Base-by-base conservation (phyloP, 2,113 vertebrate genomes). In the Lamprotornis superbus region DNA sequence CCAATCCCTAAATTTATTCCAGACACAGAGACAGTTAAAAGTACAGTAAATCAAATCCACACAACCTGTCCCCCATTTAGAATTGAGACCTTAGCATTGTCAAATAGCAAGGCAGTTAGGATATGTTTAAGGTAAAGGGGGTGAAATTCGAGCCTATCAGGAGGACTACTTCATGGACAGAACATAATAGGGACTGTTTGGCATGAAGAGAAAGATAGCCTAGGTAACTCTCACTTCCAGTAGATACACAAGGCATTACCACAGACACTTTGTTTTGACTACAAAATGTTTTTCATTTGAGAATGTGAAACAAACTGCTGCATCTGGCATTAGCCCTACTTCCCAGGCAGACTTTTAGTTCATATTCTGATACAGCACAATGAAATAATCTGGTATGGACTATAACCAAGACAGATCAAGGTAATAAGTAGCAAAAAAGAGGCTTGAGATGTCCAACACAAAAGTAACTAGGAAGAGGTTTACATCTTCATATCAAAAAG, bases 1-100 rank as follows among this genome's bases (percentile, higher is more conserved):
- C 12, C 1, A 1, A 52, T 39, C 18, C 10, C 30, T n/a, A 17
- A 5, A 4, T n/a, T 68, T 68, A 98, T 97, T 76, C 98, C 98
- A 42, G 98, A 96, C 46, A 98, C 97, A 33, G 98, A 98, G 53
- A 98, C 97, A 1, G 98, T 98, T 97, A 98, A 95, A 78, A 95
- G 97, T 98, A 55, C 98, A 77, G n/a, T 6, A 85, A 74, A 50
- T 18, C 46, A 80, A 61, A 57, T 3, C 20, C 4, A 22, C 4
- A 20, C 1, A 1, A 42, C 9, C 8, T 49, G 13, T 44, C 20
- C 5, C 1, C 63, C 39, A 25, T 78, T 87, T 40, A 70, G 56
- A 86, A 76, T 1, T 2, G 3, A 70, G n/a, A 68, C 4, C 5
- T 60, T 40, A 47, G 5, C 5, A 33, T 2, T 42, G 37, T 40